Percentiles rank a stretch among this genome's conserved stretches.
phyloP scores from a whole-genome alignment of 1,140 invertebrate species.

The Drosophila repleta region DNA sequence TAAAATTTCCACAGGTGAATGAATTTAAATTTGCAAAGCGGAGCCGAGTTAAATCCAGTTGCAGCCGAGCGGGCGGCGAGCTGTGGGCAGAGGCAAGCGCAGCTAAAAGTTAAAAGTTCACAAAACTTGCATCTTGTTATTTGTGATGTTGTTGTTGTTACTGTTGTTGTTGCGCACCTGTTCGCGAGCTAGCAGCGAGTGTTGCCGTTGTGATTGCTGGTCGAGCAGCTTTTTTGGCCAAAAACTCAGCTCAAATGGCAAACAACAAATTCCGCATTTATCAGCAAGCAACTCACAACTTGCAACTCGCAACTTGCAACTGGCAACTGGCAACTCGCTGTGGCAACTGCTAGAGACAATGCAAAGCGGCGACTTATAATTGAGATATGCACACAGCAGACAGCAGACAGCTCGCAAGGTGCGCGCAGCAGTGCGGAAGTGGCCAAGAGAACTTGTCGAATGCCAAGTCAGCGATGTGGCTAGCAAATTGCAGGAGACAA shows the following conservation, averaged over 20 bases:
- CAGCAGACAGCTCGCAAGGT: slow-evolving; percentile 21
- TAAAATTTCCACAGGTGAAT: slow-evolving; percentile 74
- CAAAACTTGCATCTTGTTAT: slow-evolving; percentile 50
- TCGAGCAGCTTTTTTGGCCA: slow-evolving; percentile 18
- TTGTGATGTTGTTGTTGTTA: slow-evolving; percentile 11
- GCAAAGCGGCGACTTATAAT: slow-evolving; percentile 31
- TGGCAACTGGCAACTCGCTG: slow-evolving; percentile 9
- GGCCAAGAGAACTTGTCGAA: slow-evolving; percentile 14
- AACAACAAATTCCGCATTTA: slow-evolving; percentile 62
- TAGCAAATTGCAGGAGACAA: not conserved
- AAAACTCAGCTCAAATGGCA: slow-evolving; percentile 36
- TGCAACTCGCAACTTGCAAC: slow-evolving; percentile 10
- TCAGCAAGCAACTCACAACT: slow-evolving; percentile 30
- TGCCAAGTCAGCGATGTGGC: slow-evolving; percentile 13
- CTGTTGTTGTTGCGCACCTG: not conserved
- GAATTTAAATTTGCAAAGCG: slow-evolving; percentile 63
- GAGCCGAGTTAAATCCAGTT: slow-evolving; percentile 25
- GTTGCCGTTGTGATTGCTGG: slow-evolving; percentile 32
- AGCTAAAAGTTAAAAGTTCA: slow-evolving; percentile 55
- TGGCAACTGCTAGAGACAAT: slow-evolving; percentile 13
- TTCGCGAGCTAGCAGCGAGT: too few relatives aligned
- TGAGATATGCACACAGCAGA: slow-evolving; percentile 40
- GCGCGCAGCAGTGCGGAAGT: slow-evolving; percentile 16
- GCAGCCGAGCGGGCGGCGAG: slow-evolving; percentile 12
- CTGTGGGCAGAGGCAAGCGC: not conserved